phyloP scores from a whole-genome alignment of 1,140 invertebrate species.

The Tribolium madens region DNA sequence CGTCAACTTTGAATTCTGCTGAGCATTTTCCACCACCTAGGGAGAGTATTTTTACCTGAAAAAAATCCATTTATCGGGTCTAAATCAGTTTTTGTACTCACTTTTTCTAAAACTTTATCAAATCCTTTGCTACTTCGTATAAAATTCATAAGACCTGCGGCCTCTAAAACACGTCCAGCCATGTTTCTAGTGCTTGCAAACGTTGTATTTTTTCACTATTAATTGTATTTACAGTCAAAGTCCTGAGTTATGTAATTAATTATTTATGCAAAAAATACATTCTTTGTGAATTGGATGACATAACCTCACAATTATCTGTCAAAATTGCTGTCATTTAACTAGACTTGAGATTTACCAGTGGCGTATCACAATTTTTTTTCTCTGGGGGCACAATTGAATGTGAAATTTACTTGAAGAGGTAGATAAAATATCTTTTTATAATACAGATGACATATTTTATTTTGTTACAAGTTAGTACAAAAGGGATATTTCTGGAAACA shows the following conservation, averaged over 20 bases:
- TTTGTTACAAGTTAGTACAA: not conserved
- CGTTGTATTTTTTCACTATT: not conserved
- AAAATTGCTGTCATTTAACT: not conserved
- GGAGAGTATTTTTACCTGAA: not conserved
- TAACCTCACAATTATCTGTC: not conserved
- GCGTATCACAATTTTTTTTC: not conserved
- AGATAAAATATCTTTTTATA: too few species aligned
- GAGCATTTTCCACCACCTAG: constrained; percentile 72
- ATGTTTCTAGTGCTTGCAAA: not conserved
- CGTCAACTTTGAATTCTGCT: constrained; percentile 81
- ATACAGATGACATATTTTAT: too few species aligned
- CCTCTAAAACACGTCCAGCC: not conserved
- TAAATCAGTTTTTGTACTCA: not conserved
- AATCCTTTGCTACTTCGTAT: not conserved
- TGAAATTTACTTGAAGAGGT: too few species aligned
- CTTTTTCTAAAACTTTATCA: constrained; percentile 1
- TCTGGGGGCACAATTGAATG: too few species aligned
- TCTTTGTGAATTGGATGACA: not conserved
- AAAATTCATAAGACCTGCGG: not conserved
- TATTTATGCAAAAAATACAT: not conserved
- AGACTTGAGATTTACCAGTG: not conserved
- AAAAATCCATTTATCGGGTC: not conserved
- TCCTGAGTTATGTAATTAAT: not conserved
- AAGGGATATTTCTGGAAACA: not conserved
- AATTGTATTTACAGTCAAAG: not conserved